phyloP scores from a whole-genome alignment of 2,113 vertebrate species.

The Sphyrna mokarran region DNA sequence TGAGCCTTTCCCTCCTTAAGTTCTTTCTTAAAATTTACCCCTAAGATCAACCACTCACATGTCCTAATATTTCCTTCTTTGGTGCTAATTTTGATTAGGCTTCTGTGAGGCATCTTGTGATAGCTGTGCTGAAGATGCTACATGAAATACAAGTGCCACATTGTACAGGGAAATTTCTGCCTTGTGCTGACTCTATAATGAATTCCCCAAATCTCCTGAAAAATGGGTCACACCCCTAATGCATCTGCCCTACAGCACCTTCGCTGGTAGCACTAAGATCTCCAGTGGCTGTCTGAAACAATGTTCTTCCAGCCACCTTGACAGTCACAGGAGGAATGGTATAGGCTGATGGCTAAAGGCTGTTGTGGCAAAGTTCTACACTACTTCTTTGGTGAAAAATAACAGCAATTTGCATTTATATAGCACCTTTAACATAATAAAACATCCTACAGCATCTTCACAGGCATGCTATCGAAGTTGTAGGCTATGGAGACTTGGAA shows the following conservation, averaged over 20 bases:
- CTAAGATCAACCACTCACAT: too few relatives aligned
- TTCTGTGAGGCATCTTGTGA: neutral
- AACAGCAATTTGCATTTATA: neutral
- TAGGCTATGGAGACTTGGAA: too few relatives aligned
- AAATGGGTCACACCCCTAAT: neutral
- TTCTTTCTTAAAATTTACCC: neutral
- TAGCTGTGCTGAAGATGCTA: neutral
- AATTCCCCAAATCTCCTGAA: neutral
- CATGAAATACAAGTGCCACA: neutral
- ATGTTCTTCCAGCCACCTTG: neutral
- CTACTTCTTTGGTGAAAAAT: neutral
- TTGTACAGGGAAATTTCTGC: neutral
- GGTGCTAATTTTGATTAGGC: neutral
- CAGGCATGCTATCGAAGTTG: neutral
- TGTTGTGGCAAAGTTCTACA: neutral
- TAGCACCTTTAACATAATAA: neutral
- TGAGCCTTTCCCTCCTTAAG: neutral
- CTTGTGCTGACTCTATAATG: neutral
- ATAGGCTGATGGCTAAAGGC: neutral
- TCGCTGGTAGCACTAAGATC: too few relatives aligned
- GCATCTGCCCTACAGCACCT: neutral
- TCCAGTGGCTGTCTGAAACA: neutral
- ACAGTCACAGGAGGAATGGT: neutral
- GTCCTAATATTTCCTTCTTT: neutral
- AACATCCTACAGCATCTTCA: neutral